These are phyloP conservation scores for Leptonema lineaticorne DNA, from an alignment of 1,140 invertebrate species.

Conservation along the genomic window DNA sequence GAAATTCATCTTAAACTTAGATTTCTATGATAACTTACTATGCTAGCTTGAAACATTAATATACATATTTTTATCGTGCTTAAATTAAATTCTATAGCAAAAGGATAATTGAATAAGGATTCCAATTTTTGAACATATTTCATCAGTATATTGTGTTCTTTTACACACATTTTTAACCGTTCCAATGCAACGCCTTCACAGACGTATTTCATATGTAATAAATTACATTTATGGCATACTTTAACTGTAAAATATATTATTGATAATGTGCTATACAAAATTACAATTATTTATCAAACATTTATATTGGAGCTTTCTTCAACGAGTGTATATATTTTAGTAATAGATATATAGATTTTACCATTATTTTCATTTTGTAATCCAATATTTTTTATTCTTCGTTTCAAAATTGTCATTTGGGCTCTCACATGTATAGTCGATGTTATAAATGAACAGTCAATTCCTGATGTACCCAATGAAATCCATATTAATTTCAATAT, in stretches of 20 bases:
- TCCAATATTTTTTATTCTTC: background rate
- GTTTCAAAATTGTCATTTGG: background rate
- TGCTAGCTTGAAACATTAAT: background rate
- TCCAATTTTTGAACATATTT: background rate
- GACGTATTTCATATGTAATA: background rate
- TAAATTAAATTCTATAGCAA: background rate
- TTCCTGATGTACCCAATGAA: background rate
- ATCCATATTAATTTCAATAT: background rate
- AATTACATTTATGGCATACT: background rate
- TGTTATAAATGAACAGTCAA: background rate
- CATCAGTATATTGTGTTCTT: conserved; percentile 7
- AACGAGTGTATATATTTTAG: background rate
- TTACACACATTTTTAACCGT: background rate
- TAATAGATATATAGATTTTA: background rate
- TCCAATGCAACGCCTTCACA: background rate
- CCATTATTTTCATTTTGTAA: background rate
- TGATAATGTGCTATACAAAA: background rate
- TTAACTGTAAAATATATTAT: background rate
- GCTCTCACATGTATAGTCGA: background rate
- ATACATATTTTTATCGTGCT: conserved; percentile 1
- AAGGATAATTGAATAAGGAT: background rate
- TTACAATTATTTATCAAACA: background rate
- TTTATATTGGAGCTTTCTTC: background rate
- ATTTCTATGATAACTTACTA: background rate
- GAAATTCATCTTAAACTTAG: no score